phyloP scores from a whole-genome alignment of 1,140 invertebrate genomes.

The Calephelis nemesis region DNA sequence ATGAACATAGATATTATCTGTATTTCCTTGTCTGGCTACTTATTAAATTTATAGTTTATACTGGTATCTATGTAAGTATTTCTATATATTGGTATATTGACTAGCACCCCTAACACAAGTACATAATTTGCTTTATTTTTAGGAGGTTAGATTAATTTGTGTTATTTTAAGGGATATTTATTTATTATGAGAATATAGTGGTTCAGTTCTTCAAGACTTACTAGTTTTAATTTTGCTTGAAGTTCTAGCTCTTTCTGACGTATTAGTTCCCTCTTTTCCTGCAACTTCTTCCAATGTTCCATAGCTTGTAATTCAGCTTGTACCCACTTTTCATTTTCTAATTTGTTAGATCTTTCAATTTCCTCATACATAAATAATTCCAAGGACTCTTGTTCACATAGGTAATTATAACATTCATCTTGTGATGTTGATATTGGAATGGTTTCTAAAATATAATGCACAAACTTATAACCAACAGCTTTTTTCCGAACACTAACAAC shows the following conservation, averaged over 20 bases:
- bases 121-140: too few species aligned
- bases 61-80: too few species aligned
- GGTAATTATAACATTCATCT: conserved; percentile 67
- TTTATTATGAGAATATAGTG: too few species aligned
- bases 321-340: conserved; percentile 76
- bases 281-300: conserved; percentile 77
- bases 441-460: conserved; percentile 1
- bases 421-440: conserved; percentile 1
- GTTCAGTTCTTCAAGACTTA: conserved; percentile 33
- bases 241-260: conserved; percentile 73
- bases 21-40: too few species aligned
- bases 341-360: conserved; percentile 61
- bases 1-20: too few species aligned
- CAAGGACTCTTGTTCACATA: conserved; percentile 44
- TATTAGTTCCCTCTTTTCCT: conserved; percentile 75
- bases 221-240: conserved; percentile 75
- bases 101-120: too few species aligned
- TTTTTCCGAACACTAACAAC: not conserved
- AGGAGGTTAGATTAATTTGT: too few species aligned
- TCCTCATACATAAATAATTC: conserved; percentile 64
- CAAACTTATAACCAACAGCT: not conserved
- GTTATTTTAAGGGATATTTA: too few species aligned
- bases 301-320: conserved; percentile 70
- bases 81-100: too few species aligned
- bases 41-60: too few species aligned